These are phyloP conservation scores for Macroteleia sp. DNA, from an alignment of 2,888 invertebrate species.

Conservation along the genomic window DNA sequence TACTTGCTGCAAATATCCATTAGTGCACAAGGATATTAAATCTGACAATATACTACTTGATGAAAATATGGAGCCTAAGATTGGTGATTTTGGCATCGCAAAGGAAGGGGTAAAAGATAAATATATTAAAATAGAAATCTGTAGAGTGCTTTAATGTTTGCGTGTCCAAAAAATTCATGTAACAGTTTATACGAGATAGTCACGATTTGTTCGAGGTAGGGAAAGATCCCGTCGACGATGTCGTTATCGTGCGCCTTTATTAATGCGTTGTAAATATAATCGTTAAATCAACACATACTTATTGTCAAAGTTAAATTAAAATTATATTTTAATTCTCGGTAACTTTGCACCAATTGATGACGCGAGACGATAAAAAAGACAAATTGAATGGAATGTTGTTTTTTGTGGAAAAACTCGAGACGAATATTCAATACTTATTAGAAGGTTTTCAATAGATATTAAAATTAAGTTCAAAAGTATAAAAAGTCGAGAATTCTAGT, in stretches of 20 bases:
- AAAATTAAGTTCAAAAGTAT: neutral
- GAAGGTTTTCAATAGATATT: neutral
- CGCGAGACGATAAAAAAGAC: neutral
- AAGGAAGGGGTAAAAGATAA: no score
- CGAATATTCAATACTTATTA: neutral
- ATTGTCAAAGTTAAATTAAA: conserved; percentile 12
- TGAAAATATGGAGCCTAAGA: conserved; percentile 91
- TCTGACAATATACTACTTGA: conserved; percentile 96
- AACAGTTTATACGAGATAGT: neutral
- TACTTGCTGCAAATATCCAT: conserved; percentile 89
- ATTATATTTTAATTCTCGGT: no score
- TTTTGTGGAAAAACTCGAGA: no score
- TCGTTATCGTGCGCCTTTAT: neutral
- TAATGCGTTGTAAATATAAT: neutral
- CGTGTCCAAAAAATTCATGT: neutral
- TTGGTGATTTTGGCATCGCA: conserved; percentile 77
- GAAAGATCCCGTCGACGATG: conserved; percentile 12
- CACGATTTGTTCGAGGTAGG: conserved; percentile 10
- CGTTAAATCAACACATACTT: conserved; percentile 14
- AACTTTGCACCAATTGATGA: no score
- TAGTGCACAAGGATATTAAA: conserved; percentile 97
- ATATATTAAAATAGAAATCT: conserved; percentile 23
- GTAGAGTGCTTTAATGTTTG: conserved; percentile 1
- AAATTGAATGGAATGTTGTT: neutral
- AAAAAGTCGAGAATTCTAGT: neutral